Evolutionary conservation across 2,888 invertebrate genomes (phyloP), one percentile per base, ranked within the genome.

Genomic region (Tenthredo mesomela): DNA sequence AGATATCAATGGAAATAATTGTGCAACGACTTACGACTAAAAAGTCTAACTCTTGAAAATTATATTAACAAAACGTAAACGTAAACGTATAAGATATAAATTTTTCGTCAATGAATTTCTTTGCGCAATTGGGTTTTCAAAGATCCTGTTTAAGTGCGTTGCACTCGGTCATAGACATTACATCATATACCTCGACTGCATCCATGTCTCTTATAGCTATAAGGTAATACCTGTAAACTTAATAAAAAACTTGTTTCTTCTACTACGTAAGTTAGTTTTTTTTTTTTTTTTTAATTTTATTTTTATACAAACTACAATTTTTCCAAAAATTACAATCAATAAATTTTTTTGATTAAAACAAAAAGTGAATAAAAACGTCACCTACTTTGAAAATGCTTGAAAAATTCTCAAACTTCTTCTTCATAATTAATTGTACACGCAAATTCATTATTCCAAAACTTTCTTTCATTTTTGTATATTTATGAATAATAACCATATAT

Each of bases 81-180:
- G 47, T 25, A n/a, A 25, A 10, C n/a, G n/a, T n/a, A n/a, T n/a
- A n/a, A n/a, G n/a, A n/a, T n/a, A 43, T 21, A 47, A 21, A 29
- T 77, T 77, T 77, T 77, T 77, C 25, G 77, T 77, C 77, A 77
- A 77, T 77, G 77, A 77, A 77, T n/a, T 77, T 10, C 25, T 6
- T 43, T 73, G 21, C 71, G 40, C 43, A 73, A 54, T 40, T 40
- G n/a, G 65, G 6, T 33, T 29, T 18, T 25, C 18, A 12, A 54
- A 77, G 77, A 77, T 77, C 77, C 77, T 77, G 77, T 12, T 77
- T 5, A 9, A 77, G 77, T 50, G 15, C 77, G 77, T 77, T 77
- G 77, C 77, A 77, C 77, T 54, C 77, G 50, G 50, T 47, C 75
- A 2, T 33, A 54, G 54, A 54, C 15, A n/a, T 47, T 40, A 54